Percentiles rank a stretch among this genome's conserved stretches.
These are phyloP conservation scores for Mohoua ochrocephala DNA, from an alignment of 2,113 vertebrate genomes.

Conservation along the genomic window DNA sequence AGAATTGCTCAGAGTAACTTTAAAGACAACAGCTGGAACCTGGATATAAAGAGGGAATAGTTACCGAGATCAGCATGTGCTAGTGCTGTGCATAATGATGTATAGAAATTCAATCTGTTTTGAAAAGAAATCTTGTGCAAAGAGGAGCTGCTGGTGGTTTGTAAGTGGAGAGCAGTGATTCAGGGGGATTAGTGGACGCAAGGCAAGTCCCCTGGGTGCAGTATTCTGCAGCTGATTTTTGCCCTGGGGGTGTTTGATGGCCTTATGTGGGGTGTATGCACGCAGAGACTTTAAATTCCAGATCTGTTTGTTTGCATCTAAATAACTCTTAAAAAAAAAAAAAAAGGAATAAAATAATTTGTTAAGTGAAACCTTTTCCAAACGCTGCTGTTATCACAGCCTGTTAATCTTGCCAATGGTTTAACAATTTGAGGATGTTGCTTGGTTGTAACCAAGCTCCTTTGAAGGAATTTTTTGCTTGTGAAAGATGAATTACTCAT, in stretches of 20 bases:
- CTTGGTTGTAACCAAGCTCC: neutral
- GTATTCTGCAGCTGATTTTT: neutral
- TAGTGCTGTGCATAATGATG: neutral
- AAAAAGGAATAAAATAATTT: neutral
- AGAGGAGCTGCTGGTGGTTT: neutral
- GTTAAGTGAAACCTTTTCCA: neutral
- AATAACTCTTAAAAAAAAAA: neutral
- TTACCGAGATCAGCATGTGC: neutral
- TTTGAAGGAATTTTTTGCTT: conserved; percentile 29
- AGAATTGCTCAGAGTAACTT: neutral
- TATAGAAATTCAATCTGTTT: neutral
- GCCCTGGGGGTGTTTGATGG: neutral
- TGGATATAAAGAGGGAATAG: neutral
- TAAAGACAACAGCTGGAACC: conserved; percentile 31
- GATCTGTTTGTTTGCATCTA: neutral
- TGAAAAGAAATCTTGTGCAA: neutral
- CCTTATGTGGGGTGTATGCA: neutral
- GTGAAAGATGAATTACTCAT: conserved; percentile 17
- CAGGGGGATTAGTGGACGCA: neutral
- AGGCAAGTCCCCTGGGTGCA: neutral
- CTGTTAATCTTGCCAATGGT: neutral
- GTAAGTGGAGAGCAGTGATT: neutral
- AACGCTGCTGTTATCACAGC: neutral
- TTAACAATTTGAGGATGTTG: conserved; percentile 61
- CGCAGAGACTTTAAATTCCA: neutral